Conservation (phyloP, 2,888 invertebrate genomes). For the Napeogenes sylphis region DNA sequence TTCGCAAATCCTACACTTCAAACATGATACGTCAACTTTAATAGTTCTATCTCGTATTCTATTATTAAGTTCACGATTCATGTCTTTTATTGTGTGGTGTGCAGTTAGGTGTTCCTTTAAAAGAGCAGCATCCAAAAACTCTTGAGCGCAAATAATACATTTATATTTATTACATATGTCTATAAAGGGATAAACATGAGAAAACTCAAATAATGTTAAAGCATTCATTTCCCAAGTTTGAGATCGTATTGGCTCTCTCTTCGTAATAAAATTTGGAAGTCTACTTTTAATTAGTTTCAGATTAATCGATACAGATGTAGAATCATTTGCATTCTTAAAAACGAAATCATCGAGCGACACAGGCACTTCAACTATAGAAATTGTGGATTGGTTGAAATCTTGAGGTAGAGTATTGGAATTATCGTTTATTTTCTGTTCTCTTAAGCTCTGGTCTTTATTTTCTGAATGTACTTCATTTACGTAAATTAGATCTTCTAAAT, state of each 20-base stretch:
- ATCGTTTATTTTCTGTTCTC: slow-evolving; percentile 10
- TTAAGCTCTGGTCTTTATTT: slow-evolving; percentile 8
- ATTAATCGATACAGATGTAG: slow-evolving; percentile 38
- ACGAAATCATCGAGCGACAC: slow-evolving; percentile 42
- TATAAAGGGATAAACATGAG: slow-evolving; percentile 58
- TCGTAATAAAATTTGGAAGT: slow-evolving; percentile 9
- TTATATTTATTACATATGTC: slow-evolving; percentile 56
- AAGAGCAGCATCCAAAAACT: slow-evolving; percentile 43
- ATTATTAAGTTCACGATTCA: slow-evolving; percentile 45
- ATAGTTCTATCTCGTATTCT: slow-evolving; percentile 48
- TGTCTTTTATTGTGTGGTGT: slow-evolving; percentile 45
- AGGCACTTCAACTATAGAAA: slow-evolving; percentile 48
- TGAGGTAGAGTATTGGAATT: background rate
- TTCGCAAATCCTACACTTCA: slow-evolving; percentile 56
- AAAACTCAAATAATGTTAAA: slow-evolving; percentile 51
- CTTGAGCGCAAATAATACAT: slow-evolving; percentile 53
- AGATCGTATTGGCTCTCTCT: slow-evolving; percentile 29
- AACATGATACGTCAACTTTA: slow-evolving; percentile 55
- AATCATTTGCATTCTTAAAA: slow-evolving; percentile 32
- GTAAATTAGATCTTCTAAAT: slow-evolving; percentile 42
- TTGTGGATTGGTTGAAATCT: background rate
- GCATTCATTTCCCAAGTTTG: slow-evolving; percentile 53
- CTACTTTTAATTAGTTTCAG: slow-evolving; percentile 41
- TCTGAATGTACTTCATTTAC: slow-evolving; percentile 35
- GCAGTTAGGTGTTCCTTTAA: slow-evolving; percentile 49